These are phyloP conservation scores for Caprella mutica DNA, from an alignment of 2,888 invertebrate species.

Conservation along the genomic window DNA sequence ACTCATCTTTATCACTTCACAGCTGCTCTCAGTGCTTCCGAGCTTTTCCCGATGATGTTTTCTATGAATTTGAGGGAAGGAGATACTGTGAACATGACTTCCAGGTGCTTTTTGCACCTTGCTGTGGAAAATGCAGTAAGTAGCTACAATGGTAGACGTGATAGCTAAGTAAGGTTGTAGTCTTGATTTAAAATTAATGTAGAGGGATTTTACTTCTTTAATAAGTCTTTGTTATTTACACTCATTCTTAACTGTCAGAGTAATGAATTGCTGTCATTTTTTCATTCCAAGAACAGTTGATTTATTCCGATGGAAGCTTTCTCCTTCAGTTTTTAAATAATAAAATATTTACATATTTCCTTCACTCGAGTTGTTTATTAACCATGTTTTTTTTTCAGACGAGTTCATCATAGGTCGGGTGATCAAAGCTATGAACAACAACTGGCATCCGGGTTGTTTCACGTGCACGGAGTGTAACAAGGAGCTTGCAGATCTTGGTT, in stretches of 20 bases:
- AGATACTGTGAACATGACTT: slow-evolving; percentile 99
- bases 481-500: slow-evolving; percentile 90
- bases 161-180: too few relatives aligned
- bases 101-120: slow-evolving; percentile 88
- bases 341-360: not conserved
- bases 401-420: slow-evolving; percentile 98
- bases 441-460: slow-evolving; percentile 98
- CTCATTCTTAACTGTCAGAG: too few relatives aligned
- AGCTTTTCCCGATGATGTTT: slow-evolving; percentile 91
- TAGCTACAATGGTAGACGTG: too few relatives aligned
- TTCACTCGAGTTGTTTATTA: too few relatives aligned
- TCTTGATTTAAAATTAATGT: too few relatives aligned
- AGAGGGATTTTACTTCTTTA: too few relatives aligned
- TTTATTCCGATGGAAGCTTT: not conserved
- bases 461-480: slow-evolving; percentile 84
- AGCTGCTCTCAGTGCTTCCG: slow-evolving; percentile 98
- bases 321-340: not conserved
- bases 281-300: too few relatives aligned
- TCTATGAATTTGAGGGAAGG: slow-evolving; percentile 96
- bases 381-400: slow-evolving; percentile 46
- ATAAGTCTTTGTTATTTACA: too few relatives aligned
- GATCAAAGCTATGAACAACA: slow-evolving; percentile 97
- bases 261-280: too few relatives aligned
- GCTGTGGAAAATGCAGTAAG: slow-evolving; percentile 67
- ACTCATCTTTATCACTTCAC: slow-evolving; percentile 28